Percentiles rank a stretch among this genome's conserved stretches.
These are phyloP conservation scores for Octomys mimax DNA, from an alignment of 2,797 vertebrate species.

Conservation along the genomic window DNA sequence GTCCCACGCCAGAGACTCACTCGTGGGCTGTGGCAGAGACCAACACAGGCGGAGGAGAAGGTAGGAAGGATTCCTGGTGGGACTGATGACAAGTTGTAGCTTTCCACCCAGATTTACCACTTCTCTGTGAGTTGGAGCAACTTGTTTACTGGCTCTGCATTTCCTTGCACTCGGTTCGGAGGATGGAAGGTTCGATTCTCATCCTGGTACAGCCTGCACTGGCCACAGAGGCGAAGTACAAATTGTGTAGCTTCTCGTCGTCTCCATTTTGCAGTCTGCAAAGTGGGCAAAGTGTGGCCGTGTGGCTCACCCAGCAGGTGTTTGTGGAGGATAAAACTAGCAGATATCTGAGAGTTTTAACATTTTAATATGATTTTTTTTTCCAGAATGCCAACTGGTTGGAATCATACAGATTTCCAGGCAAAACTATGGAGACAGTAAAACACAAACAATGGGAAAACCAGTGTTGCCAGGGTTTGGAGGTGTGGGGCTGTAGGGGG, in stretches of 20 bases:
- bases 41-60: neutral
- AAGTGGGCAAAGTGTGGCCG: neutral
- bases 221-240: neutral
- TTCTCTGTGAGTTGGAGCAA: neutral
- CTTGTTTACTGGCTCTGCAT: neutral
- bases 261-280: neutral
- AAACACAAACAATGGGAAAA: neutral
- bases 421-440: neutral
- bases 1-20: neutral
- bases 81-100: neutral
- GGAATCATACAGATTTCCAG: neutral
- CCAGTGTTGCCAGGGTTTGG: neutral
- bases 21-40: neutral
- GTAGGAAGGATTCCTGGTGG: neutral
- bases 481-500: neutral
- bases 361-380: neutral
- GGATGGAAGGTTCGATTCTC: neutral
- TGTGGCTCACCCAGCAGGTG: neutral
- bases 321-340: neutral
- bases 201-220: neutral
- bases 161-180: neutral
- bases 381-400: neutral
- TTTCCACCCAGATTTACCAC: neutral
- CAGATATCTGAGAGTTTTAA: neutral
- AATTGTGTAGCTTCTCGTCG: neutral